Evolutionary conservation across 2,797 vertebrate species (phyloP), one percentile per base, ranked within the genome.

Genomic region (Ctenopoma kingsleyae): DNA sequence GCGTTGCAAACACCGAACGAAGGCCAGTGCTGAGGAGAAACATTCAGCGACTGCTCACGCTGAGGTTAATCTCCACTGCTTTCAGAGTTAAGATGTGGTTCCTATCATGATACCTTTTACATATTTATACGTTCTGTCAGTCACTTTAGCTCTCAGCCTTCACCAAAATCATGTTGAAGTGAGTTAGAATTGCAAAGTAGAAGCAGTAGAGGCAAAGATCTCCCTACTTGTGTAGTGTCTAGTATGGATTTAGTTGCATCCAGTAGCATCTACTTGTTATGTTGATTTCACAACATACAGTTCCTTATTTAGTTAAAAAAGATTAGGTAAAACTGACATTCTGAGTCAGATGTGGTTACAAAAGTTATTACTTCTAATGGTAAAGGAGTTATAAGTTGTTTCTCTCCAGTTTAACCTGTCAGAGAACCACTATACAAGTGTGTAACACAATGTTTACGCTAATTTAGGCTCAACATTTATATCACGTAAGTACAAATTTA

Each of bases 1-100:
- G 84, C 87, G 84, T 87, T 84, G 86, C 83, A 89, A 81, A 82
- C 74, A 72, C 1, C 30, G 72, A 27, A 47, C 30, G 76, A 80
- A 82, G 83, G 73, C 70, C 74, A 2, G 20, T 0, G 66, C 44
- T 74, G 66, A 76, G 1, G 30, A 73, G 85, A 73, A 88, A 78
- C 62, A 51, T 46, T 71, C 64, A 56, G 52, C 57, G 74, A 67
- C 74, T 88, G 80, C 82, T 85, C 77, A 88, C 67, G 41, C 53
- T 64, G 38, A 69, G 55, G 71, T 64, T 67, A 72, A 80, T 74
- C 74, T 78, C 36, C 38, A 0, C 0, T 17, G 13, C 17, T 35
- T 55, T 51, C 16, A 69, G 32, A 55, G 54, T 54, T 46, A 9
- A 56, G 51, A n/a, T 25, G n/a, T 23, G 16, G 49, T 12, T 25